Evolutionary conservation across 1,140 invertebrate species (phyloP).

Genomic region (Condylostylus longicornis): DNA sequence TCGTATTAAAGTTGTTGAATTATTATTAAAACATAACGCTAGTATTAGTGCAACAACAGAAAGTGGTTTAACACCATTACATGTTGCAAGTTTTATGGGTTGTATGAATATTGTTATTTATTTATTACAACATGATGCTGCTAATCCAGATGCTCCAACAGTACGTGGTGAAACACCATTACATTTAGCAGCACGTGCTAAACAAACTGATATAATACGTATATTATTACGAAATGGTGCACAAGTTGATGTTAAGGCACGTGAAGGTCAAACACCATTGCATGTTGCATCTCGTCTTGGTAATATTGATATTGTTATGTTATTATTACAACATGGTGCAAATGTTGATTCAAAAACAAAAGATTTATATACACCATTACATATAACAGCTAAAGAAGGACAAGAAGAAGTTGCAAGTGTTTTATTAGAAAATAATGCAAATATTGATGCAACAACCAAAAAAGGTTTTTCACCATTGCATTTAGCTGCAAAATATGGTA

Average conservation of each 20-base stretch:
- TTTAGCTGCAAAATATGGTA: constrained; percentile 93
- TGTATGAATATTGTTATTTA: constrained; percentile 98
- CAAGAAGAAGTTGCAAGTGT: constrained; percentile 65
- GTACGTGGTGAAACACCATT: constrained; percentile 93
- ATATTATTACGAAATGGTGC: constrained; percentile 91
- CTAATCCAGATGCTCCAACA: constrained; percentile 84
- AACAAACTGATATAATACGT: constrained; percentile 91
- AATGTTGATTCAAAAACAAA: constrained; percentile 74
- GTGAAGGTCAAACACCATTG: constrained; percentile 85
- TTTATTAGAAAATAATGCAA: constrained; percentile 86
- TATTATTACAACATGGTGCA: constrained; percentile 82
- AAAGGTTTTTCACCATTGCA: constrained; percentile 97
- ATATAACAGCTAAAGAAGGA: constrained; percentile 94
- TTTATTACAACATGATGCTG: constrained; percentile 87
- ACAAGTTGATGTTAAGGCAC: constrained; percentile 83
- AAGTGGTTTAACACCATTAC: constrained; percentile 84
- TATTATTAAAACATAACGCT: constrained; percentile 90
- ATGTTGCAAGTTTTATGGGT: constrained; percentile 98
- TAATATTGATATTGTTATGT: constrained; percentile 83
- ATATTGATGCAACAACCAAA: constrained; percentile 75
- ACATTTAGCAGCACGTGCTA: constrained; percentile 90
- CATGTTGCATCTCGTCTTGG: constrained; percentile 86
- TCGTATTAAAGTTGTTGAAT: constrained; percentile 88
- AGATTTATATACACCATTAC: constrained; percentile 90
- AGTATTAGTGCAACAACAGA: constrained; percentile 53